Evolutionary conservation across 2,888 invertebrate species (phyloP).

Genomic region (Drosophila anomelani): DNA sequence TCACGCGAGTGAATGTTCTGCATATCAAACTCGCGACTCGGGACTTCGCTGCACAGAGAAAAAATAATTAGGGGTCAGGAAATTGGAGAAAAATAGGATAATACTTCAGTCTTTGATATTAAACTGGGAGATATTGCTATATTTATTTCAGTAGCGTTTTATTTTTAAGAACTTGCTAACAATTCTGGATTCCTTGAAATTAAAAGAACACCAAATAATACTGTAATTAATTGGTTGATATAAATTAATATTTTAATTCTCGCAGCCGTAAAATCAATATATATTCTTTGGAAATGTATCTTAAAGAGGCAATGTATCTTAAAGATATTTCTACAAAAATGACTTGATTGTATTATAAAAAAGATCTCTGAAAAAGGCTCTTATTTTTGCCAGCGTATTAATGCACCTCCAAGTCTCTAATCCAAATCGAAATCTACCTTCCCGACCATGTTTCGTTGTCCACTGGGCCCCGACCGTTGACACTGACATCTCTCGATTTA

Average conservation of each 20-base stretch:
- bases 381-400: neutral
- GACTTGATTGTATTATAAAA: neutral
- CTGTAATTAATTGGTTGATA: no score
- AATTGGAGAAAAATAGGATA: neutral
- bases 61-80: neutral
- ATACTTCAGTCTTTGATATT: neutral
- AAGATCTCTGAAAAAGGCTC: neutral
- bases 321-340: no score
- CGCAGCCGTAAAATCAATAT: no score
- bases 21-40: slow-evolving; percentile 62
- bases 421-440: slow-evolving; percentile 23
- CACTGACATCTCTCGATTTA: slow-evolving; percentile 75
- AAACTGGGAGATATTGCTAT: neutral
- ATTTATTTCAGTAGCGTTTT: neutral
- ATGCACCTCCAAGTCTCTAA: slow-evolving; percentile 40
- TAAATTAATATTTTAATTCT: no score
- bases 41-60: slow-evolving; percentile 25
- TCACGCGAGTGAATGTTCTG: slow-evolving; percentile 60
- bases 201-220: no score
- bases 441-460: slow-evolving; percentile 33
- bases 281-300: no score
- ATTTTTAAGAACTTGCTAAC: neutral
- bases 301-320: no score
- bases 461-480: slow-evolving; percentile 35
- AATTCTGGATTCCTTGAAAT: no score